Base-by-base conservation (phyloP, 2,888 invertebrate genomes). In the Cantharis flavilabris region DNA sequence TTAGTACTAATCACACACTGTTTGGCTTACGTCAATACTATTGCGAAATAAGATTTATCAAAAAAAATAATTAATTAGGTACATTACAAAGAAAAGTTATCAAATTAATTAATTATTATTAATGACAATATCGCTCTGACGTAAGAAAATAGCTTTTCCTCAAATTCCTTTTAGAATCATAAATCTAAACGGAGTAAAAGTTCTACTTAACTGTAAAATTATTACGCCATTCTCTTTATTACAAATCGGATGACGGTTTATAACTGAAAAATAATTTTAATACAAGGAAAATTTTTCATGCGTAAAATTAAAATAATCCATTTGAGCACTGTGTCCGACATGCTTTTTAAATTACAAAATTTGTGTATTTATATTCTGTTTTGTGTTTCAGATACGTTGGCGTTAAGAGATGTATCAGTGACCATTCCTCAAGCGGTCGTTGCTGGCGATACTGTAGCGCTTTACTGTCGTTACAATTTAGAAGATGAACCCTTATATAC, bases 401-500 rank as follows among this genome's bases (percentile, higher is more conserved):
- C 92, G 69, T 90, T 94, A 77, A 92, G 92, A 84, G 92, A 94
- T 86, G 92, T 95, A 80, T 91, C 92, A 86, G 93, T 95, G 83
- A 92, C 91, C 82, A 92, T 95, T 64, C 95, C 95, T 70, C 90
- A 90, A 80, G 94, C 94, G 1, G 94, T 93, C 63, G 90, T 92
- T 75, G 91, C 93, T 63, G 94, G 94, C 65, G 92, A 94, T 82
- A 93, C 94, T 1, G 94, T 94, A 72, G 93, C 93, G 69, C 89
- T 95, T 79, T 92, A 92, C 84, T 95, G 95, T 88, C 91, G 91
- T 82, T 95, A 94, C 90, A 92, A 95, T 87, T 89, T 95, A 76
- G 93, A 94, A 86, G 92, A 92, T 71, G 94, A 94, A 83, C 91
- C 92, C 1, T 88, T 95, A n/a, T 95, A 95, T 89, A 93, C 94